Percentiles rank a stretch among this genome's conserved stretches.
phyloP scores from a whole-genome alignment of 2,888 invertebrate species.

The Boloria euphrosyne region DNA sequence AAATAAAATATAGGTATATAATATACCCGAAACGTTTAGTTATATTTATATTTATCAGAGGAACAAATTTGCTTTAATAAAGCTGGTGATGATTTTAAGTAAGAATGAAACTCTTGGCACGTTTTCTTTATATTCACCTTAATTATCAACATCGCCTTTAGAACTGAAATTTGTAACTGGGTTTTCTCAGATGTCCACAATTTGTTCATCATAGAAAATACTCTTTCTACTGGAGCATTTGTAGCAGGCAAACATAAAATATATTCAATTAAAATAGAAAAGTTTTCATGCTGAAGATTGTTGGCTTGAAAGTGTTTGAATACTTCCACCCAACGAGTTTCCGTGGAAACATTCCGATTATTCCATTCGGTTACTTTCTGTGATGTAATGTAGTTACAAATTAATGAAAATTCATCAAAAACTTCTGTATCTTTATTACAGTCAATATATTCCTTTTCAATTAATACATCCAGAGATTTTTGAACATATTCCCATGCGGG shows the following conservation, averaged over 20 bases:
- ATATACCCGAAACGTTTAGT: constrained; percentile 1
- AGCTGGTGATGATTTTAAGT: constrained; percentile 7
- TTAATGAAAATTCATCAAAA: constrained; percentile 43
- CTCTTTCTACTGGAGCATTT: constrained; percentile 42
- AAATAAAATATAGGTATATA: too few species aligned
- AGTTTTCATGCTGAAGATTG: constrained; percentile 38
- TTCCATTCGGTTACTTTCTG: constrained; percentile 41
- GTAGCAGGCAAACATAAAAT: constrained; percentile 43
- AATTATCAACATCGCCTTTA: constrained; percentile 44
- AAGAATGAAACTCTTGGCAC: constrained; percentile 18
- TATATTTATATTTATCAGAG: neutral
- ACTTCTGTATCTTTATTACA: constrained; percentile 47
- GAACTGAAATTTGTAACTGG: constrained; percentile 37
- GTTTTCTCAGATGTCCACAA: constrained; percentile 45
- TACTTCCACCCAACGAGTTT: constrained; percentile 43
- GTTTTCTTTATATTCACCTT: constrained; percentile 23
- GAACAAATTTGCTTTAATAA: constrained; percentile 2
- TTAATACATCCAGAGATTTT: constrained; percentile 41
- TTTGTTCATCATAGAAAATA: constrained; percentile 41
- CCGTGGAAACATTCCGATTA: too few species aligned
- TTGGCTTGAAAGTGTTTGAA: constrained; percentile 33
- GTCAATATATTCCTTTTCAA: constrained; percentile 43
- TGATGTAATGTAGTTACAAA: constrained; percentile 39
- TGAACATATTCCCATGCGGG: constrained; percentile 43
- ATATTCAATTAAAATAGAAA: constrained; percentile 40